These are phyloP conservation scores for Halesus radiatus DNA, from an alignment of 1,140 invertebrate species.

Conservation along the genomic window DNA sequence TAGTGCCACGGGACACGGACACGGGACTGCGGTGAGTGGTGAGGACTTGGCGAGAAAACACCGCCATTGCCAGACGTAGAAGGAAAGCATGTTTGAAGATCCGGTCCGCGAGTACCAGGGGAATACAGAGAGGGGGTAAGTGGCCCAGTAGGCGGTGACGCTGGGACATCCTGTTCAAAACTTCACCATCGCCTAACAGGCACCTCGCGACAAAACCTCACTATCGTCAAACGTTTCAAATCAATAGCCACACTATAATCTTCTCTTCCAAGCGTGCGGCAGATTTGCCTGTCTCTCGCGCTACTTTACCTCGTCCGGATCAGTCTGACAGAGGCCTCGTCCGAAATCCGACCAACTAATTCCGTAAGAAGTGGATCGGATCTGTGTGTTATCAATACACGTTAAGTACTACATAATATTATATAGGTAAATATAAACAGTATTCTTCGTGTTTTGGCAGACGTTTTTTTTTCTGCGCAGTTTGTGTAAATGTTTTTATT, in stretches of 20 bases:
- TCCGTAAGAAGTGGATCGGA: slow-evolving; percentile 11
- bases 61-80: slow-evolving; percentile 8
- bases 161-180: slow-evolving; percentile 27
- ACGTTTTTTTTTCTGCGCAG: too few species aligned
- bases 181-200: slow-evolving; percentile 3
- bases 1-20: neutral
- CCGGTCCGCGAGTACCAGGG: neutral
- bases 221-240: neutral
- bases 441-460: neutral
- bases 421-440: neutral
- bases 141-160: slow-evolving; percentile 35
- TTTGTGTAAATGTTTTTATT: too few species aligned
- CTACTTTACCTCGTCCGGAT: neutral
- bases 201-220: neutral
- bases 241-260: neutral
- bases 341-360: slow-evolving; percentile 11
- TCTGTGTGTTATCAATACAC: neutral
- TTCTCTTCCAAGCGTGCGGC: too few species aligned
- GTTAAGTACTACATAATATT: too few species aligned
- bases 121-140: neutral
- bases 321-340: neutral
- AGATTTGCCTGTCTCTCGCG: neutral
- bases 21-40: neutral
- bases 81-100: slow-evolving; percentile 34
- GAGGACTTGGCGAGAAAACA: slow-evolving; percentile 1